Evolutionary conservation across 2,797 vertebrate species (phyloP).

Genomic region (Botia kubotai): DNA sequence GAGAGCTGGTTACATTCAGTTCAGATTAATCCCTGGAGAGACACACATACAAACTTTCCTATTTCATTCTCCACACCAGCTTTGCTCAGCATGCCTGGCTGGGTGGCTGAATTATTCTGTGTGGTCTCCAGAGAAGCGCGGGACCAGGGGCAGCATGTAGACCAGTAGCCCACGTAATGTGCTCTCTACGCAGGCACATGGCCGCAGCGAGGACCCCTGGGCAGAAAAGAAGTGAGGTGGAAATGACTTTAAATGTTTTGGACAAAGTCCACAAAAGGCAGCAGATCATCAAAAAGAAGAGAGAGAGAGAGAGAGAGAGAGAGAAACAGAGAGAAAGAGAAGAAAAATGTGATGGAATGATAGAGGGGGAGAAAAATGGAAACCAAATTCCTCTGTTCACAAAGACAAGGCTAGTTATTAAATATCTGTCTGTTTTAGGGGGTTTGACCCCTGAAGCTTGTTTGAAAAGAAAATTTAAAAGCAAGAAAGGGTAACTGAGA

Average conservation of each 20-base stretch:
- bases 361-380: constrained; percentile 7
- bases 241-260: constrained; percentile 75
- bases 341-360: constrained; percentile 38
- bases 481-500: not conserved
- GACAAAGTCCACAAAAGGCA: constrained; percentile 72
- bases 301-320: constrained; percentile 12
- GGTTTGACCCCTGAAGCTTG: not conserved
- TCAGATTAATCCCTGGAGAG: constrained; percentile 77
- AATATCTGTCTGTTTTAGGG: not conserved
- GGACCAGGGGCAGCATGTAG: constrained; percentile 76
- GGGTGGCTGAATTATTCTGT: constrained; percentile 79
- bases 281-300: constrained; percentile 61
- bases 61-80: constrained; percentile 84
- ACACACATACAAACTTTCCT: constrained; percentile 73
- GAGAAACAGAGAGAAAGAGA: not conserved
- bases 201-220: constrained; percentile 52
- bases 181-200: constrained; percentile 64
- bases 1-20: constrained; percentile 70
- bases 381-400: constrained; percentile 57
- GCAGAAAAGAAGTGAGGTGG: constrained; percentile 66
- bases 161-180: constrained; percentile 81
- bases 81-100: constrained; percentile 81
- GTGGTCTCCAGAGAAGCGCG: constrained; percentile 68
- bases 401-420: not conserved
- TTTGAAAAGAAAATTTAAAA: constrained; percentile 4